Evolutionary conservation across 1,140 invertebrate genomes (phyloP).

Genomic region (Trinorchestia longiramus): DNA sequence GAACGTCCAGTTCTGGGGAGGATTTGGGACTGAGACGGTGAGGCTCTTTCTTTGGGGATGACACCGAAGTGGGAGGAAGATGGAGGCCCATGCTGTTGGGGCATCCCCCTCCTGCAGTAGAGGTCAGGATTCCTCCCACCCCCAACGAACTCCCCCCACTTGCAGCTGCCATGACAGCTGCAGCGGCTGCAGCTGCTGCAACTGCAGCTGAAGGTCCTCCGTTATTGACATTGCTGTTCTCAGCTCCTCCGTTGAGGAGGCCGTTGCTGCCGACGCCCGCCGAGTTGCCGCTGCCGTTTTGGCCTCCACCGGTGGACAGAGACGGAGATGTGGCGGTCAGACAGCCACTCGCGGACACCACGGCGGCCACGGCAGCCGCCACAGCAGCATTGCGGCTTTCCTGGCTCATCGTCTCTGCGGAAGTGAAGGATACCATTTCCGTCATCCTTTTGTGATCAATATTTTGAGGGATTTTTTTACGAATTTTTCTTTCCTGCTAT

Average conservation of each 20-base stretch:
- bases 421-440: neutral
- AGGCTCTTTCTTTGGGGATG: conserved; percentile 27
- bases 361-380: conserved; percentile 25
- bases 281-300: neutral
- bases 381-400: conserved; percentile 20
- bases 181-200: neutral
- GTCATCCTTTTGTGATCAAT: too few species aligned
- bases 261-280: conserved; percentile 11
- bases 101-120: neutral
- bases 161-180: conserved; percentile 32
- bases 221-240: neutral
- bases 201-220: neutral
- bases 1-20: conserved; percentile 6
- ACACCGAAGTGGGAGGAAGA: neutral
- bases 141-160: neutral
- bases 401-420: neutral
- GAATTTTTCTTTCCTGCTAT: neutral
- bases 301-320: conserved; percentile 12
- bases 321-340: conserved; percentile 22
- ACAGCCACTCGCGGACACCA: conserved; percentile 20
- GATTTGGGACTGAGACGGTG: conserved; percentile 33
- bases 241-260: neutral
- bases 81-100: conserved; percentile 15
- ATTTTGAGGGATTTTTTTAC: too few species aligned
- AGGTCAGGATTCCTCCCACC: neutral